phyloP scores from a whole-genome alignment of 1,140 invertebrate species.

The Hyles euphorbiae region DNA sequence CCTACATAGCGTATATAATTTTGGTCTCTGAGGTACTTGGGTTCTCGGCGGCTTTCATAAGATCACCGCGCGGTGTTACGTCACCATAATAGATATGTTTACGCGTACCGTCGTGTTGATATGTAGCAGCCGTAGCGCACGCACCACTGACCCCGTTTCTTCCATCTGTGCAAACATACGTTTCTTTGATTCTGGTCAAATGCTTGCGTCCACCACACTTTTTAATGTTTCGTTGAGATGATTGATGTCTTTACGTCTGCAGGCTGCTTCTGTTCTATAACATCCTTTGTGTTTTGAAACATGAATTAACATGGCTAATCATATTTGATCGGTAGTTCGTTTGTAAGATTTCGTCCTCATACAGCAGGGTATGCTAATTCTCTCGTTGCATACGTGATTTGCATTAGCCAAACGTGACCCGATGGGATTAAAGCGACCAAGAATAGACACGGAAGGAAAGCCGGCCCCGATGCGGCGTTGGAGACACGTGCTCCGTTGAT shows the following conservation, averaged over 20 bases:
- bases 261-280: no score
- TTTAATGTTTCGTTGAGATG: constrained; percentile 12
- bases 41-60: constrained; percentile 42
- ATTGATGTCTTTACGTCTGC: constrained; percentile 8
- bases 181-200: constrained; percentile 29
- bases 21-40: constrained; percentile 30
- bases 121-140: constrained; percentile 49
- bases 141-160: constrained; percentile 60
- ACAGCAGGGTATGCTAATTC: constrained; percentile 21
- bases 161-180: constrained; percentile 45
- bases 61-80: constrained; percentile 46
- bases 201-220: constrained; percentile 6
- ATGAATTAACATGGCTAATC: no score
- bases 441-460: constrained; percentile 74
- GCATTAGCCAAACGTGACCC: constrained; percentile 61
- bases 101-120: constrained; percentile 47
- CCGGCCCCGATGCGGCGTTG: constrained; percentile 44
- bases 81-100: constrained; percentile 51
- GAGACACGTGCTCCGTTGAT: constrained; percentile 60
- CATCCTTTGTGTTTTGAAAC: no score
- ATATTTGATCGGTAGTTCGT: no score
- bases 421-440: constrained; percentile 40
- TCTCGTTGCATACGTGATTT: constrained; percentile 59
- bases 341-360: not conserved
- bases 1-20: constrained; percentile 30